phyloP scores from a whole-genome alignment of 2,888 invertebrate species.

The Andricus quercusramuli region DNA sequence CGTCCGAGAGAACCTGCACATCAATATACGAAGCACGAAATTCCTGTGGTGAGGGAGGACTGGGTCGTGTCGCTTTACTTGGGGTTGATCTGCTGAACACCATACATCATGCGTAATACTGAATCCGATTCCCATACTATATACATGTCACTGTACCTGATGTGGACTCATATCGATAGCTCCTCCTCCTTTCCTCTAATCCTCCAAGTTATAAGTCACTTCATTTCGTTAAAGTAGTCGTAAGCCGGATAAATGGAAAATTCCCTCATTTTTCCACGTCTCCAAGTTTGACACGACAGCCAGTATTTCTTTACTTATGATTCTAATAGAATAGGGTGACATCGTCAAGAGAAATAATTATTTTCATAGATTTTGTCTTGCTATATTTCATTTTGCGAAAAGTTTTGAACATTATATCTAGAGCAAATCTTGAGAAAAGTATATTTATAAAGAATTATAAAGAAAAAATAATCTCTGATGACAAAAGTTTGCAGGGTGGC shows the following conservation, averaged over 20 bases:
- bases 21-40: slow-evolving; percentile 77
- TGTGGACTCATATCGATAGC: slow-evolving; percentile 58
- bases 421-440: no score
- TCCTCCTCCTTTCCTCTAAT: slow-evolving; percentile 58
- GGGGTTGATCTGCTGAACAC: slow-evolving; percentile 69
- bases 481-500: no score
- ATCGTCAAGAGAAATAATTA: neutral
- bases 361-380: neutral
- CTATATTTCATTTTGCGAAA: neutral
- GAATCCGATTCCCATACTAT: slow-evolving; percentile 76
- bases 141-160: slow-evolving; percentile 58
- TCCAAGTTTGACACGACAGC: slow-evolving; percentile 41
- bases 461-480: no score
- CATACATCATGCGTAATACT: slow-evolving; percentile 76
- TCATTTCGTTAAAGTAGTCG: slow-evolving; percentile 57
- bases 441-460: no score
- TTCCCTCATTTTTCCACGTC: slow-evolving; percentile 60
- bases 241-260: slow-evolving; percentile 64
- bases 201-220: slow-evolving; percentile 61
- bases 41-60: slow-evolving; percentile 60
- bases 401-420: no score
- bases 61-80: slow-evolving; percentile 68
- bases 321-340: neutral
- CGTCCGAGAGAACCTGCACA: slow-evolving; percentile 60
- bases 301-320: neutral